Percentiles rank a stretch among this genome's conserved stretches.
These are phyloP conservation scores for Sarcophaga bullata DNA, from an alignment of 1,140 invertebrate species.

Conservation along the genomic window DNA sequence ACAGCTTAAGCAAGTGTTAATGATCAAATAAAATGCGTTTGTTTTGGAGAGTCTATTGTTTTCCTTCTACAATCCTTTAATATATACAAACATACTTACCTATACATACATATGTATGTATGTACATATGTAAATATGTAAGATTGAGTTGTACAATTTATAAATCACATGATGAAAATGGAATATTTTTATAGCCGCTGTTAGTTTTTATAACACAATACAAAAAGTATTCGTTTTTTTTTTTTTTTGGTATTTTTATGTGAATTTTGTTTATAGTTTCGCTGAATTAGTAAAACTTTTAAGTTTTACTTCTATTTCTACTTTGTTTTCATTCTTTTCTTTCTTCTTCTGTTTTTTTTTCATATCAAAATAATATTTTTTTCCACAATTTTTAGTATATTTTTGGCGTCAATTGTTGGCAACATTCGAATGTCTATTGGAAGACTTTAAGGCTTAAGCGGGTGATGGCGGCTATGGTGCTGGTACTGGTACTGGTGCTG, in stretches of 20 bases:
- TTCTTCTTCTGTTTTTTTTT: neutral
- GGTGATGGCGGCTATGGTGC: neutral
- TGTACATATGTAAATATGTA: no score
- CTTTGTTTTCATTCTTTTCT: no score
- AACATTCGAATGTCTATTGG: neutral
- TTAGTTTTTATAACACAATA: no score
- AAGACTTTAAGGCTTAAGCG: neutral
- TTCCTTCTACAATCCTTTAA: no score
- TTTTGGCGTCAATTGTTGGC: constrained; percentile 7
- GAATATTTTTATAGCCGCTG: neutral
- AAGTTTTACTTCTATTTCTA: no score
- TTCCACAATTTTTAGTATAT: neutral
- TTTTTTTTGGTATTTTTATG: neutral
- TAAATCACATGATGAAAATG: neutral
- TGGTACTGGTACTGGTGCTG: no score
- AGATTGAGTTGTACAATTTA: no score
- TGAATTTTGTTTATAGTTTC: neutral
- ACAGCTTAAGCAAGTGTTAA: no score
- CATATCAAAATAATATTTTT: neutral
- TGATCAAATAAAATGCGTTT: no score
- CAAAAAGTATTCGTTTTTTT: neutral
- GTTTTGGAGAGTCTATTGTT: no score
- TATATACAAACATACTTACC: no score
- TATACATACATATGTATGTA: no score
- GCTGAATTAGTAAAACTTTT: constrained; percentile 5